These are phyloP conservation scores for Prionace glauca DNA, from an alignment of 2,797 vertebrate genomes.

Conservation along the genomic window DNA sequence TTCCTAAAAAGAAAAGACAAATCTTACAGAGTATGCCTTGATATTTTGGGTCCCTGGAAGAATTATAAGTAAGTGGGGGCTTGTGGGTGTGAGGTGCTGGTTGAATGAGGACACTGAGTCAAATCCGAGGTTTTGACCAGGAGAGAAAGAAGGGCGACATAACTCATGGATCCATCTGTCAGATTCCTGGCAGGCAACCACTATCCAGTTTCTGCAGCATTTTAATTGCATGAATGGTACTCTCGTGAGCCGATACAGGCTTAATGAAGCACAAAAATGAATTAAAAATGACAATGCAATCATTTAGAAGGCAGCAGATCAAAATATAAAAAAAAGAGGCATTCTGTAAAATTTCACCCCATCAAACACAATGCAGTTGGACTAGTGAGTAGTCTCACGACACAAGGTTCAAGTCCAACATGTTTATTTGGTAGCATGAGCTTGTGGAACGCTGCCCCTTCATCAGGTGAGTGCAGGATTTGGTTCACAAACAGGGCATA, in stretches of 20 bases:
- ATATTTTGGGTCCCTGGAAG: background rate
- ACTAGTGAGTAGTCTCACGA: background rate
- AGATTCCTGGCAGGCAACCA: background rate
- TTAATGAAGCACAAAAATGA: background rate
- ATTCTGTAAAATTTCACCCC: background rate
- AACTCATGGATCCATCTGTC: background rate
- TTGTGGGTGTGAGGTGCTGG: too few species aligned
- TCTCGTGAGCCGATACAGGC: background rate
- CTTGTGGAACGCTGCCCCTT: too few species aligned
- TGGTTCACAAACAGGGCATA: too few species aligned
- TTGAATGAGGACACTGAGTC: background rate
- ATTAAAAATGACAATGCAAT: background rate
- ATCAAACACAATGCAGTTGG: background rate
- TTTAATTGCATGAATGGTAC: background rate
- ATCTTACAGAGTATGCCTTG: background rate
- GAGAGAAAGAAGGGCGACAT: background rate
- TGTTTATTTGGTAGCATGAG: too few species aligned
- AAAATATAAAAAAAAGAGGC: background rate
- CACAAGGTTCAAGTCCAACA: too few species aligned
- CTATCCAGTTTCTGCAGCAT: background rate
- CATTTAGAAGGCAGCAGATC: background rate
- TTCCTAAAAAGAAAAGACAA: background rate
- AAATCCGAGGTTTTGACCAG: background rate
- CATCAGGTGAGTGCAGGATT: too few species aligned
- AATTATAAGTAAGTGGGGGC: background rate